A percentile compares a stretch with the other conserved stretches of the same genome.
phyloP scores from a whole-genome alignment of 2,888 invertebrate species.

The Pecten maximus region DNA sequence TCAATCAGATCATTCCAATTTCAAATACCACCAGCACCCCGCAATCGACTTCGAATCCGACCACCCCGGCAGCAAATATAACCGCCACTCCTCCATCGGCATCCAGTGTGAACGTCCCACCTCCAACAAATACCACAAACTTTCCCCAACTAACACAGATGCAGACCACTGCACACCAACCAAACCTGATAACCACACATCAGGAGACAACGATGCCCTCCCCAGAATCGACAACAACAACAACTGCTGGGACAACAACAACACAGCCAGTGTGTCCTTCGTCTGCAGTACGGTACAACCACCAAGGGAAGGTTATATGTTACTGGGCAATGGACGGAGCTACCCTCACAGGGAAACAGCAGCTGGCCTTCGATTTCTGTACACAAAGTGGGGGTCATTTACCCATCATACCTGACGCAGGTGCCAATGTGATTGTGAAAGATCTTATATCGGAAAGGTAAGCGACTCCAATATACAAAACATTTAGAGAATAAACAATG shows the following conservation, averaged over 20 bases:
- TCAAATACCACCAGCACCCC: too few relatives aligned
- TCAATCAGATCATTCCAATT: too few relatives aligned
- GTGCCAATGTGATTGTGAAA: not conserved
- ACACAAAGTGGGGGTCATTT: not conserved
- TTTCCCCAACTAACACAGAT: not conserved
- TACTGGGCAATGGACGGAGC: not conserved
- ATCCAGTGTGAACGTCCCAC: not conserved
- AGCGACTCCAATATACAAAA: not conserved
- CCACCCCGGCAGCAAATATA: too few relatives aligned
- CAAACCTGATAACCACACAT: not conserved
- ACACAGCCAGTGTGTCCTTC: not conserved
- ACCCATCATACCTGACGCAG: not conserved
- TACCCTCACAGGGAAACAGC: not conserved
- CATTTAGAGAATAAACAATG: too few relatives aligned
- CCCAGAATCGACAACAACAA: not conserved
- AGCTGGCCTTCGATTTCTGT: not conserved
- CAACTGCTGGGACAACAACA: not conserved
- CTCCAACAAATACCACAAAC: not conserved
- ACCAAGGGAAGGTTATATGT: not conserved
- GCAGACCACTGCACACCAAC: not conserved
- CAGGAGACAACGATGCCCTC: too few relatives aligned
- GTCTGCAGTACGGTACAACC: not conserved
- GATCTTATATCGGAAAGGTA: not conserved
- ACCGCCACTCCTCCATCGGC: not conserved
- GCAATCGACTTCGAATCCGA: too few relatives aligned